Evolutionary conservation across 1,140 invertebrate genomes (phyloP), one percentile per base, ranked within the genome.

Genomic region (Parasteatoda tepidariorum): DNA sequence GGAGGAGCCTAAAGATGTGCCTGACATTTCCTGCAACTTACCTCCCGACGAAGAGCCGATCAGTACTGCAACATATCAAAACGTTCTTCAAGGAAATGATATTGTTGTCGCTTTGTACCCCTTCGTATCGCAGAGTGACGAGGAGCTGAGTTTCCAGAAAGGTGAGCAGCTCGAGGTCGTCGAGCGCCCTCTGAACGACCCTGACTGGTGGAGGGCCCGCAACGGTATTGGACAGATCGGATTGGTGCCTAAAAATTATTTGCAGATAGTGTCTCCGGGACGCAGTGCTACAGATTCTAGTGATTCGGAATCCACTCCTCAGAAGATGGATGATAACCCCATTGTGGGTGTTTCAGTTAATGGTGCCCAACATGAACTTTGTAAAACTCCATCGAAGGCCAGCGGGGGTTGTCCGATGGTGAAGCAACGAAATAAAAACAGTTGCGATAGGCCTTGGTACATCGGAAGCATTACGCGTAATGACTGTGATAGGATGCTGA

Each of bases 141-240:
- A 98, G 89, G 98, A 99, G 90, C 90, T 99, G 73, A 97, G 95
- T 62, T 99, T 99, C 89, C 95, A 97, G 87, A 99, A 99, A 89
- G 97, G 95, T 61, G 96, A 98, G 90, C 92, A 96, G 55, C 90
- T 99, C 82, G 97, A 98, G 89, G 97, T 99, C 86, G 90, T 99
- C 55, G 97, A 98, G 90, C 92, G 97, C 88, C 97, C 97, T 7
- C 92, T 94, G 11, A 95, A 97, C 74, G 98, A 99, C 91, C 98
- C 98, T 0, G 98, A 99, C 90, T 99, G 97, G 97, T 98, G 96
- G 91, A 94, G 95, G 88, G 98, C 98, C 54, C 92, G 97, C 74
- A 99, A 99, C 90, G 93, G 93, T 57, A 93, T 94, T 88, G 97
- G 97, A 13, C 94, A 91, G 70, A 92, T 96, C 83, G 98, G 97